A percentile compares a stretch with the other conserved stretches of the same genome.
Evolutionary conservation across 2,113 vertebrate genomes (phyloP).

Genomic region (Gallinago undulata): DNA sequence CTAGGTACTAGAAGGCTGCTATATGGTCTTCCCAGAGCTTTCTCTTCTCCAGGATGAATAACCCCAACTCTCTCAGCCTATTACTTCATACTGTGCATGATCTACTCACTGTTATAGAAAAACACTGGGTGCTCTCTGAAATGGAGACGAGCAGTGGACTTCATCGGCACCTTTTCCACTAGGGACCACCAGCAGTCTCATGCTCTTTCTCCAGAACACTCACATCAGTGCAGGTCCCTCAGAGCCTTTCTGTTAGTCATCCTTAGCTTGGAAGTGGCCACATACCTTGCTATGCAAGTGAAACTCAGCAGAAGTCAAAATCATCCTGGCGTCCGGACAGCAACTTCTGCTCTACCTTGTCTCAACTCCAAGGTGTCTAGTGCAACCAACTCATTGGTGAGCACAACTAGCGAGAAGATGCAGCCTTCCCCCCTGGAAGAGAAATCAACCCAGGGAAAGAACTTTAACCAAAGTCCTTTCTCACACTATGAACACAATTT

Average conservation of each 20-base stretch:
- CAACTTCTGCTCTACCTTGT: neutral
- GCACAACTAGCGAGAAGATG: neutral
- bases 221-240: neutral
- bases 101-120: neutral
- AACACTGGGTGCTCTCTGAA: neutral
- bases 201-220: neutral
- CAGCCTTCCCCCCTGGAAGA: neutral
- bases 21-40: too few species aligned
- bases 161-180: neutral
- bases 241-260: neutral
- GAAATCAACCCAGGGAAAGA: neutral
- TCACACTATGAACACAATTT: neutral
- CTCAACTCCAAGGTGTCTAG: neutral
- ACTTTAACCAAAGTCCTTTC: neutral
- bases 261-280: neutral
- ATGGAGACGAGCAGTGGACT: neutral
- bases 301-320: neutral
- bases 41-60: too few species aligned
- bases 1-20: too few species aligned
- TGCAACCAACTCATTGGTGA: neutral
- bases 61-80: too few species aligned
- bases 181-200: neutral
- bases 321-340: neutral
- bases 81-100: neutral
- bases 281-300: too few species aligned